phyloP scores from a whole-genome alignment of 2,888 invertebrate genomes.

The Zygaena filipendulae region DNA sequence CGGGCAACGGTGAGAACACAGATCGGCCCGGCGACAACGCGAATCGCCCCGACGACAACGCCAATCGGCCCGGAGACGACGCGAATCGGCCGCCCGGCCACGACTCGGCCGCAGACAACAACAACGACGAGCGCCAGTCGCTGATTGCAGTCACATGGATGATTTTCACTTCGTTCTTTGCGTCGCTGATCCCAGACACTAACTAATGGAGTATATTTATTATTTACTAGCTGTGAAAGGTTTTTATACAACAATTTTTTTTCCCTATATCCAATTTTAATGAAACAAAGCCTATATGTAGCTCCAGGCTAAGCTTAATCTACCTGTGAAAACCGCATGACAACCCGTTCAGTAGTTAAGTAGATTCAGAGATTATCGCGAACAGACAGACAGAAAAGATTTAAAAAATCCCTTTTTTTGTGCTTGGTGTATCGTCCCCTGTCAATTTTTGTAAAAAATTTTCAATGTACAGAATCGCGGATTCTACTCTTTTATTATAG shows the following conservation, averaged over 20 bases:
- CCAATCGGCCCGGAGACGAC: constrained; percentile 9
- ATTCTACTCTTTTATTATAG: no score
- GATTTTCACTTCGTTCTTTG: constrained; percentile 92
- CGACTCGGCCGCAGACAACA: constrained; percentile 14
- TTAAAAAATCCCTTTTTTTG: no score
- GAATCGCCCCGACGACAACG: constrained; percentile 2
- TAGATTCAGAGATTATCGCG: no score
- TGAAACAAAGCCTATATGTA: no score
- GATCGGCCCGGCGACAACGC: constrained; percentile 4
- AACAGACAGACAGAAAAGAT: no score
- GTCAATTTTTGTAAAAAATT: constrained; percentile 1
- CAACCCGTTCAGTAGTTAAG: no score
- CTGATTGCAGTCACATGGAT: constrained; percentile 85
- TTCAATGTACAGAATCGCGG: neutral
- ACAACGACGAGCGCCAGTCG: constrained; percentile 27
- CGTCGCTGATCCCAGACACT: constrained; percentile 93
- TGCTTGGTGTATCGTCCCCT: no score
- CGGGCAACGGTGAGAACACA: constrained; percentile 3
- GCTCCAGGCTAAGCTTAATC: no score
- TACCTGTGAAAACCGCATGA: no score
- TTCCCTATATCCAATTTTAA: no score
- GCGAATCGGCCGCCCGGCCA: neutral
- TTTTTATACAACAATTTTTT: no score
- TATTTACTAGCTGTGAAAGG: neutral
- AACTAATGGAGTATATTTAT: constrained; percentile 39